Conservation (phyloP, 1,140 invertebrate species). For the Saccostrea glomerata region DNA sequence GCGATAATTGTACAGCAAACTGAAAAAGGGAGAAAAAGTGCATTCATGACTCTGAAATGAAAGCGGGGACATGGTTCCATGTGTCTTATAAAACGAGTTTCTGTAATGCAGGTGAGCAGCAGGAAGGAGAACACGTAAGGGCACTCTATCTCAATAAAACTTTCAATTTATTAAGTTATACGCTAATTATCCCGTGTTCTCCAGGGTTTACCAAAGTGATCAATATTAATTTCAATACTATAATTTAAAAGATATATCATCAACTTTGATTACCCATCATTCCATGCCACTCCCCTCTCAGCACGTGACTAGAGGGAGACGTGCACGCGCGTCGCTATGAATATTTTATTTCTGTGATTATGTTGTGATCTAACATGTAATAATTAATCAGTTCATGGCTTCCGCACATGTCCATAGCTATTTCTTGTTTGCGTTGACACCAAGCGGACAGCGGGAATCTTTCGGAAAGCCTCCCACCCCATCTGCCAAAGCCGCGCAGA, state of each 20-base stretch:
- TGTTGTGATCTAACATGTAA: constrained; percentile 43
- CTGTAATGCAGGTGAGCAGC: constrained; percentile 28
- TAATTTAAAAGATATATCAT: constrained; percentile 46
- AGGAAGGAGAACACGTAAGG: not conserved
- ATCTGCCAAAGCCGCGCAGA: constrained; percentile 6
- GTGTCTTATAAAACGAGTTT: constrained; percentile 2
- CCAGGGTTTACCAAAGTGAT: constrained; percentile 34
- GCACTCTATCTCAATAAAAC: constrained; percentile 41
- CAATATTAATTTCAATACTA: constrained; percentile 44
- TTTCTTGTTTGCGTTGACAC: constrained; percentile 43
- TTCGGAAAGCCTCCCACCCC: constrained; percentile 7
- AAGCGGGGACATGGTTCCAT: not conserved
- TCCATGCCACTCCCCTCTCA: constrained; percentile 31
- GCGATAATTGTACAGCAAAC: constrained; percentile 39
- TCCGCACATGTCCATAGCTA: constrained; percentile 18
- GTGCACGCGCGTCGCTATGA: constrained; percentile 43
- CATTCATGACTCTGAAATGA: not conserved
- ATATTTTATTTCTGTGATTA: constrained; percentile 46
- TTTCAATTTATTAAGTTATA: constrained; percentile 46
- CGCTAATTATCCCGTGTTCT: constrained; percentile 42
- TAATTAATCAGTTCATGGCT: not conserved
- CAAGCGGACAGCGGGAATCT: constrained; percentile 1
- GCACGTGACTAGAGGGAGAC: constrained; percentile 39
- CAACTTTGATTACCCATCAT: constrained; percentile 33
- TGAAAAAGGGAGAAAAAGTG: constrained; percentile 31